Percentiles rank a stretch among this genome's conserved stretches.
These are phyloP conservation scores for Campoletis sonorensis DNA, from an alignment of 1,140 invertebrate genomes.

Conservation along the genomic window DNA sequence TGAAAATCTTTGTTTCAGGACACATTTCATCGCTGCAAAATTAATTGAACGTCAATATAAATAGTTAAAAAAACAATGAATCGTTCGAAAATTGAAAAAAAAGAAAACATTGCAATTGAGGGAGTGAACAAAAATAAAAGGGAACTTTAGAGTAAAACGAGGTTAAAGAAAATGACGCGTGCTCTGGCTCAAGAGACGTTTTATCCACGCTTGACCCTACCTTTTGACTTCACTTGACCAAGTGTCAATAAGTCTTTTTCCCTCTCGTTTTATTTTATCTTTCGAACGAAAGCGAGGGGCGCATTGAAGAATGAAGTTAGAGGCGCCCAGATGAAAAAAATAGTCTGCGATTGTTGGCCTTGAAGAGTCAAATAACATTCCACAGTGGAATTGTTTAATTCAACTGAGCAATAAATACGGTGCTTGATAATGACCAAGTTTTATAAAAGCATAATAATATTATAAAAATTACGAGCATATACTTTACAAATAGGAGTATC, in stretches of 20 bases:
- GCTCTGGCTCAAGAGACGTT: slow-evolving; percentile 43
- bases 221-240: slow-evolving; percentile 72
- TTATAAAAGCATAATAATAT: background rate
- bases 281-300: slow-evolving; percentile 13
- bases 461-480: background rate
- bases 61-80: no score
- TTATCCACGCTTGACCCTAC: slow-evolving; percentile 65
- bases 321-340: background rate
- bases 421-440: background rate
- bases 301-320: background rate
- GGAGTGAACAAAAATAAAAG: no score
- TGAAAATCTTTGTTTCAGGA: no score
- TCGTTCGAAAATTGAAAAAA: no score
- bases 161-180: slow-evolving; percentile 20
- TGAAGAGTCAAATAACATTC: background rate
- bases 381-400: no score
- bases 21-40: no score
- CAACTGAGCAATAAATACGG: background rate
- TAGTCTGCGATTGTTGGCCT: slow-evolving; percentile 32
- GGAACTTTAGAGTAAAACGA: background rate
- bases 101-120: no score
- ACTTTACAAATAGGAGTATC: slow-evolving; percentile 34
- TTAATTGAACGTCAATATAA: no score
- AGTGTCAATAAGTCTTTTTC: slow-evolving; percentile 68
- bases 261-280: background rate